Conservation (phyloP, 2,797 vertebrate species). For the Geotrypetes seraphini region DNA sequence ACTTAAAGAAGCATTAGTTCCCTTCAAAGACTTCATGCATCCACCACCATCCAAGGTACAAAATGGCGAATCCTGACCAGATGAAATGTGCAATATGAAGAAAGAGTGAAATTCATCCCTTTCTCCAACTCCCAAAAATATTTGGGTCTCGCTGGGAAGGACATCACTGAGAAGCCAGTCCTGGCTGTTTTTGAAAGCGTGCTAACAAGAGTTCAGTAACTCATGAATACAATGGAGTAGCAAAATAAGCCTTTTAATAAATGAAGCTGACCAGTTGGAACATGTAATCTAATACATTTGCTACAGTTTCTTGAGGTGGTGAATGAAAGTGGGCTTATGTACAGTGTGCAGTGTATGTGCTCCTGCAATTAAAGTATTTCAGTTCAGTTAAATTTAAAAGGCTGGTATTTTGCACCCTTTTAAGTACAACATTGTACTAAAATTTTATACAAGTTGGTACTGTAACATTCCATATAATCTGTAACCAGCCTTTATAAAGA, state of each 20-base stretch:
- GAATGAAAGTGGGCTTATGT: constrained; percentile 70
- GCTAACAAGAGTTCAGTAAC: constrained; percentile 44
- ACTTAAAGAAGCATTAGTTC: constrained; percentile 90
- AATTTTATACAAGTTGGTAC: constrained; percentile 94
- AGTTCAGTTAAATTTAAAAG: constrained; percentile 61
- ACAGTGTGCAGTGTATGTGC: constrained; percentile 81
- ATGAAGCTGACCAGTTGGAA: constrained; percentile 52
- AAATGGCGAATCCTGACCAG: constrained; percentile 91
- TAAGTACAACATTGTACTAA: constrained; percentile 69
- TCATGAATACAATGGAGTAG: constrained; percentile 37
- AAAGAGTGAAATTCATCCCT: constrained; percentile 4
- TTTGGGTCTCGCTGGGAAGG: constrained; percentile 35
- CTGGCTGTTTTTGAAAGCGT: constrained; percentile 49
- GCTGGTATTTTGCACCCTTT: constrained; percentile 74
- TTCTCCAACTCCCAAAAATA: constrained; percentile 29
- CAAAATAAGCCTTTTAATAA: constrained; percentile 50
- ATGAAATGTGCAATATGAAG: constrained; percentile 29
- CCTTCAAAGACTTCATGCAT: constrained; percentile 98
- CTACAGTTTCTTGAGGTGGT: constrained; percentile 66
- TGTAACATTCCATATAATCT: constrained; percentile 97
- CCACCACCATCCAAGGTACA: constrained; percentile 89
- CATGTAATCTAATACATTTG: constrained; percentile 48
- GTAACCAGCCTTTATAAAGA: constrained; percentile 80
- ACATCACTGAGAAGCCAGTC: too few species aligned
- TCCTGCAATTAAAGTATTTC: constrained; percentile 69